Percentiles rank a stretch among this genome's conserved stretches.
Evolutionary conservation across 2,888 invertebrate species (phyloP).

Genomic region (Cephus rjabovi): DNA sequence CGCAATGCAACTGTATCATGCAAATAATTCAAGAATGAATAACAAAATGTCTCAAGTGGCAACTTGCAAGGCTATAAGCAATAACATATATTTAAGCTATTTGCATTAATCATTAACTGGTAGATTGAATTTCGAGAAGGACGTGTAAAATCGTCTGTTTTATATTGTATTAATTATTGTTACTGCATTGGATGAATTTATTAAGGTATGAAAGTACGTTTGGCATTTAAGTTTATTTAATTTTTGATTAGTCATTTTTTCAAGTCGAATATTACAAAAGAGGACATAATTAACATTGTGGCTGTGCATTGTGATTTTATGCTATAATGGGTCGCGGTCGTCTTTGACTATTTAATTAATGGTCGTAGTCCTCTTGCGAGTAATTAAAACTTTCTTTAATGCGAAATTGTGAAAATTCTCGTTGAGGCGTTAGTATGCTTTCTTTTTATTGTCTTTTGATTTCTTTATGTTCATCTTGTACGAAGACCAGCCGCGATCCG

Average conservation of each 20-base stretch:
- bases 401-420: not conserved
- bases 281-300: slow-evolving; percentile 22
- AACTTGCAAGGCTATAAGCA: not conserved
- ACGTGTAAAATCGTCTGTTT: not conserved
- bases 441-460: not conserved
- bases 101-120: not conserved
- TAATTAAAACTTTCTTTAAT: not conserved
- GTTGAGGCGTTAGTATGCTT: not conserved
- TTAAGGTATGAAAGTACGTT: not conserved
- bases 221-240: not conserved
- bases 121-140: not conserved
- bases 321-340: slow-evolving; percentile 10
- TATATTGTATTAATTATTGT: not conserved
- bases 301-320: slow-evolving; percentile 32
- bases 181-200: not conserved
- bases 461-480: not conserved
- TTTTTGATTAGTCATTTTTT: not conserved
- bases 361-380: not conserved
- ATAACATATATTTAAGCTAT: not conserved
- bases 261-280: not conserved
- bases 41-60: not conserved
- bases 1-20: not conserved
- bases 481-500: not conserved
- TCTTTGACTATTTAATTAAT: not conserved
- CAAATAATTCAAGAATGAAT: not conserved